These are phyloP conservation scores for Lindbergichthys nudifrons DNA, from an alignment of 2,797 vertebrate genomes.

Conservation along the genomic window DNA sequence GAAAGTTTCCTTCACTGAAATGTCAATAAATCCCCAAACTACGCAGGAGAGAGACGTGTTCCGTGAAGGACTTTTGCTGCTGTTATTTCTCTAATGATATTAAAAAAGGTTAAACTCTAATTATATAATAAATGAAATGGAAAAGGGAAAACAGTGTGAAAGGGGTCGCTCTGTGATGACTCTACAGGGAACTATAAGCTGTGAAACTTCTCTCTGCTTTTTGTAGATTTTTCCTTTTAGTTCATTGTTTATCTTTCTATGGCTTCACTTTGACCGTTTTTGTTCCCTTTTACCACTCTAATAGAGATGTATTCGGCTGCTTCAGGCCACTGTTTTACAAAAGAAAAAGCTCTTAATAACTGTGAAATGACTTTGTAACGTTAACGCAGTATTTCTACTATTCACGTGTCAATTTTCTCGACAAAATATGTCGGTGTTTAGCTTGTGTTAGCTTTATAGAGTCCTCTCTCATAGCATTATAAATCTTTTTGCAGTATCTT, in stretches of 20 bases:
- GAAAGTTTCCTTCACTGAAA: conserved; percentile 24
- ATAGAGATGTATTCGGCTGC: no score
- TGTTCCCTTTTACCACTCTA: background rate
- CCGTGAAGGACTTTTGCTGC: background rate
- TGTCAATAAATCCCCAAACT: conserved; percentile 45
- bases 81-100: background rate
- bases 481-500: no score
- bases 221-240: background rate
- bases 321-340: no score
- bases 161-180: background rate
- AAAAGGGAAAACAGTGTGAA: background rate
- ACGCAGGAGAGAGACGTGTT: background rate
- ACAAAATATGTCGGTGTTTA: no score
- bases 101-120: background rate
- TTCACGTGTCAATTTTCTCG: no score
- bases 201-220: background rate
- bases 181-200: background rate
- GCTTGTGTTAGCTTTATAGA: no score
- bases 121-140: background rate
- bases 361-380: no score
- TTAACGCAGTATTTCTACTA: no score
- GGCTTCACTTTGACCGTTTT: background rate
- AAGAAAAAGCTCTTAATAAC: no score
- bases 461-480: no score
- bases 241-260: background rate